A percentile compares a stretch with the other conserved stretches of the same genome.
Conservation (phyloP, 2,888 invertebrate genomes). For the Neuroscelio doddi region DNA sequence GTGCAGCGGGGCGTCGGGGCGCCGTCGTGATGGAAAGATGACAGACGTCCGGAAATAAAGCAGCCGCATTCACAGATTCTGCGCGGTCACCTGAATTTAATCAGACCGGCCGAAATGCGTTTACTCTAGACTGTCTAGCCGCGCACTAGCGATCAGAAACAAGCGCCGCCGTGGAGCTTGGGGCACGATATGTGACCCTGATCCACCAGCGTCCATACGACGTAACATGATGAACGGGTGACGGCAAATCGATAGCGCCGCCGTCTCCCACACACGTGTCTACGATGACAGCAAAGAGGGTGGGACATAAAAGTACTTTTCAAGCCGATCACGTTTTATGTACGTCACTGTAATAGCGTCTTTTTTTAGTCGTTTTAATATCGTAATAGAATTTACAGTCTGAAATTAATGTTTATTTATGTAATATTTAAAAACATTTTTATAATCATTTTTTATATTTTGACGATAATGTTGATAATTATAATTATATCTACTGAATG, state of each 20-base stretch:
- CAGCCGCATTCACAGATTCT: constrained; percentile 35
- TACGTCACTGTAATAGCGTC: too few relatives aligned
- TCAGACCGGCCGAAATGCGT: constrained; percentile 11
- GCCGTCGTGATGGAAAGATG: constrained; percentile 71
- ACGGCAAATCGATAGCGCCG: constrained; percentile 67
- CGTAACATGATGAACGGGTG: constrained; percentile 71
- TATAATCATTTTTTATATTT: too few relatives aligned
- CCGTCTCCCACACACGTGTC: constrained; percentile 40
- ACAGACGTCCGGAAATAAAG: constrained; percentile 59
- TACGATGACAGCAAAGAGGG: too few relatives aligned
- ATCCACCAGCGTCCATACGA: constrained; percentile 67
- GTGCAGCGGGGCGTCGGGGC: constrained; percentile 64
- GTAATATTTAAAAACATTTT: too few relatives aligned
- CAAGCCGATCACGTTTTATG: too few relatives aligned
- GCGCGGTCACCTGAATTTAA: constrained; percentile 33
- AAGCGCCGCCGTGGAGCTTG: constrained; percentile 23
- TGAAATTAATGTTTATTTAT: too few relatives aligned
- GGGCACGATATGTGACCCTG: constrained; percentile 62
- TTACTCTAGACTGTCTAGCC: constrained; percentile 21
- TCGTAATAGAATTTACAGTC: too few relatives aligned
- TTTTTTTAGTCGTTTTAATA: too few relatives aligned
- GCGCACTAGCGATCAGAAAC: too few relatives aligned
- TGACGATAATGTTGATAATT: too few relatives aligned
- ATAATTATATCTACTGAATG: too few relatives aligned
- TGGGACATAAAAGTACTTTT: too few relatives aligned